Evolutionary conservation across 2,113 vertebrate species (phyloP).

Genomic region (Loxodonta africana): DNA sequence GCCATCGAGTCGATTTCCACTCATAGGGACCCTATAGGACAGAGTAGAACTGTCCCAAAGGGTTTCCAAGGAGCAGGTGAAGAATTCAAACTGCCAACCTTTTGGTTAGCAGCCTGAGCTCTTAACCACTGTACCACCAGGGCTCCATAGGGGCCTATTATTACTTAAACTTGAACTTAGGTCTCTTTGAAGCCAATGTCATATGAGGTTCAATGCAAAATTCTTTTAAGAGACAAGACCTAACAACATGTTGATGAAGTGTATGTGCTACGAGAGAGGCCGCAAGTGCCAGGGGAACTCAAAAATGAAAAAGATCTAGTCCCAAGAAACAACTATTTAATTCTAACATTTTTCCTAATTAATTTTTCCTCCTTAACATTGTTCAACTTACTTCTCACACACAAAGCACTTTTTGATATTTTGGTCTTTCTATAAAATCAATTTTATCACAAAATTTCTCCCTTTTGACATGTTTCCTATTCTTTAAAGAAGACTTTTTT

Average conservation of each 20-base stretch:
- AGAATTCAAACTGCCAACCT: too few relatives aligned
- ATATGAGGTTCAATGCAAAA: not conserved
- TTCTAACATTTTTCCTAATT: constrained; percentile 32
- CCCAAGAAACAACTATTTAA: not conserved
- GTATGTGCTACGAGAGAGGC: not conserved
- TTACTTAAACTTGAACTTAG: not conserved
- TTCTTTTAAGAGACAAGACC: not conserved
- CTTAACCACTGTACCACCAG: too few relatives aligned
- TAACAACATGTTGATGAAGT: not conserved
- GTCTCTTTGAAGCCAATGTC: not conserved
- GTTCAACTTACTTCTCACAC: constrained; percentile 18
- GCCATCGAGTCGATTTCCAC: too few relatives aligned
- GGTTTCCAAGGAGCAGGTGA: too few relatives aligned
- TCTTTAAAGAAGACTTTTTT: constrained; percentile 52
- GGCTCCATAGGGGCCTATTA: too few relatives aligned
- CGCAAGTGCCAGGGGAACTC: not conserved
- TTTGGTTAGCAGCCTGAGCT: too few relatives aligned
- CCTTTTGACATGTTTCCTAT: not conserved
- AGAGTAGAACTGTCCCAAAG: too few relatives aligned
- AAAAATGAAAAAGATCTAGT: not conserved
- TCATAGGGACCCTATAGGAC: too few relatives aligned
- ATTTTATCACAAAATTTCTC: constrained; percentile 12
- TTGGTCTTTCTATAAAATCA: not conserved
- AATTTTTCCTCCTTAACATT: constrained; percentile 35
- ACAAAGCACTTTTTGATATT: not conserved